Conservation (phyloP, 2,797 vertebrate species). For the Anguilla marmorata region DNA sequence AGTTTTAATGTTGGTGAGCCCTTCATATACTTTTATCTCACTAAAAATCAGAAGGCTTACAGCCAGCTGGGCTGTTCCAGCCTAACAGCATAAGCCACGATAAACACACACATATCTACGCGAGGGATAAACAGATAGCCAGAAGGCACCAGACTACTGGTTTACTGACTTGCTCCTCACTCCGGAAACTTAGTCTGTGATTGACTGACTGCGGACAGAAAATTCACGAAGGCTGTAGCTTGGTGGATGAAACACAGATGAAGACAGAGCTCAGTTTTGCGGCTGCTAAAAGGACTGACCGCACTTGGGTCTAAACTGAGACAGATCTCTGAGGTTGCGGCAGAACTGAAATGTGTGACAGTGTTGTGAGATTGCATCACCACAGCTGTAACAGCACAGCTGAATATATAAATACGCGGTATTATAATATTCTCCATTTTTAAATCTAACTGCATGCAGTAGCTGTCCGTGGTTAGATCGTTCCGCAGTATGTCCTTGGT, state of each 20-base stretch:
- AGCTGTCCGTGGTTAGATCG: not conserved
- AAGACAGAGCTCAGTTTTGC: not conserved
- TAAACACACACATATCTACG: not conserved
- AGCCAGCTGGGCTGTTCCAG: not conserved
- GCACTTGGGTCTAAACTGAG: not conserved
- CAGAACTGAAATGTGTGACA: not conserved
- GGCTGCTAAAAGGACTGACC: not conserved
- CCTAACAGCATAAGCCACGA: not conserved
- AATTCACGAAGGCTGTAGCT: not conserved
- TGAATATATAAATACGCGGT: not conserved
- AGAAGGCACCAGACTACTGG: not conserved
- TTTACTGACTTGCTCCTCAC: not conserved
- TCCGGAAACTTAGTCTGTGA: not conserved
- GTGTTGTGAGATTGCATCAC: not conserved
- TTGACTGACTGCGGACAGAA: not conserved
- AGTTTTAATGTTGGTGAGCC: not conserved
- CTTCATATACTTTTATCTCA: not conserved
- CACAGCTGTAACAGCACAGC: not conserved
- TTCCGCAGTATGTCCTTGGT: not conserved
- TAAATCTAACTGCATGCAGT: not conserved
- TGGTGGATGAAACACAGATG: not conserved
- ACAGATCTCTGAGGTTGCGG: not conserved
- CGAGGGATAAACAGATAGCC: not conserved
- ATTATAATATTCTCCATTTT: not conserved
- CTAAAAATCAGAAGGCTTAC: not conserved